Evolutionary conservation across 2,797 vertebrate genomes (phyloP), one percentile per base, ranked within the genome.

Genomic region (Phoebastria nigripes): DNA sequence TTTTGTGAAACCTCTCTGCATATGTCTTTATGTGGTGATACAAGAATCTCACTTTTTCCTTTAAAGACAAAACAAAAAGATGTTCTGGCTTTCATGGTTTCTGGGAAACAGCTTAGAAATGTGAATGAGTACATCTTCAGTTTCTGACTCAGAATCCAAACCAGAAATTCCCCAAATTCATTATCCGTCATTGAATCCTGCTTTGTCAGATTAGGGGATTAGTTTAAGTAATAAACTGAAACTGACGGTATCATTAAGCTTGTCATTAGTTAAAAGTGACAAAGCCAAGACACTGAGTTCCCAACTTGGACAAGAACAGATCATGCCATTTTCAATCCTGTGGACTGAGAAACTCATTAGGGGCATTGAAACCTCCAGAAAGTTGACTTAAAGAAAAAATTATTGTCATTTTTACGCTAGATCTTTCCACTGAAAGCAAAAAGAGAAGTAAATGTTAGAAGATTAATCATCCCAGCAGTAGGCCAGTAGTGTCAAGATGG

Each of bases 321-420:
- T 94, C 19, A 65, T 93, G 6, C 52, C 89, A 54, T 76, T 89
- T 52, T 96, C 77, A 63, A 12, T 73, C 46, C 81, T 95, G n/a
- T 69, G 66, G 24, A 85, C 94, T 92, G 90, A 98, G 70, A 37
- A 89, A 25, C 93, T 4, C 70, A 96, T 20, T 85, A 97, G 70
- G 92, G 90, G n/a, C 87, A 49, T 46, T 98, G 98, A 98, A 71
- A 98, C 97, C 91, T 98, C 97, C 49, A 98, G 97, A 46, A 81
- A 51, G 46, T 25, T 82, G 59, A 72, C 28, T n/a, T 66, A 19
- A 76, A 69, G 31, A 39, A 41, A 42, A 19, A 55, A 69, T 5
- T 37, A 41, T 12, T 82, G 16, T 7, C 12, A 12, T 16, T 82
- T 47, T 71, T 56, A 59, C 3, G 4, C 54, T 73, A 71, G 12